Base-by-base conservation (phyloP, 2,888 invertebrate genomes). In the Epsilonema sp. region DNA sequence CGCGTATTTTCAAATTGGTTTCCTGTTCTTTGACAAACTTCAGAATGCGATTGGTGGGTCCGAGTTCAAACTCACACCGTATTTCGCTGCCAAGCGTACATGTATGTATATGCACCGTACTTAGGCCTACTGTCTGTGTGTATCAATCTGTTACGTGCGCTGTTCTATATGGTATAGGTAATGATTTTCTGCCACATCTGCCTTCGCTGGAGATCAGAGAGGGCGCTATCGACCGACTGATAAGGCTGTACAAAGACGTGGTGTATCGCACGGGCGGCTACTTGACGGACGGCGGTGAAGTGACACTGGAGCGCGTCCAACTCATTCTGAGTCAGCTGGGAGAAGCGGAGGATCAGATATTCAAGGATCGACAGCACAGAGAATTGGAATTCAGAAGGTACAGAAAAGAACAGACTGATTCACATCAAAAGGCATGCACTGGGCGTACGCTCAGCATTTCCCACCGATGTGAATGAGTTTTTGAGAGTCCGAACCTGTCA, bases 151-250 rank as follows among this genome's bases (percentile, higher is more conserved):
- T n/a, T n/a, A n/a, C n/a, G n/a, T n/a, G n/a, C n/a, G n/a, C n/a
- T n/a, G n/a, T n/a, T n/a, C n/a, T n/a, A n/a, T n/a, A n/a, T n/a
- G n/a, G n/a, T n/a, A n/a, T n/a, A n/a, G n/a, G n/a, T 42, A 97
- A 97, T 64, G 97, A 97, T 70, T 97, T 97, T 65, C 68, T 97
- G 58, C 97, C 97, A 0, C 97, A 99, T 73, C 73, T 97, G 54
- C 97, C 97, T 3, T 90, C 90, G 44, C 70, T 97, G 56, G 94
- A 97, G 74, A 97, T 99, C 61, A 74, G 72, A 59, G 70, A 61
- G 50, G 56, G 82, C 0, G 92, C 97, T 0, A 90, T 97, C 42
- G 94, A 97, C 67, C 73, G 90, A 46, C 75, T 97, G 20, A 80
- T 97, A 4, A 78, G 75, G 55, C 70, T 97, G 50, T 97, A 99